Conservation (phyloP, 1,140 invertebrate genomes). For the Ectropis grisescens region DNA sequence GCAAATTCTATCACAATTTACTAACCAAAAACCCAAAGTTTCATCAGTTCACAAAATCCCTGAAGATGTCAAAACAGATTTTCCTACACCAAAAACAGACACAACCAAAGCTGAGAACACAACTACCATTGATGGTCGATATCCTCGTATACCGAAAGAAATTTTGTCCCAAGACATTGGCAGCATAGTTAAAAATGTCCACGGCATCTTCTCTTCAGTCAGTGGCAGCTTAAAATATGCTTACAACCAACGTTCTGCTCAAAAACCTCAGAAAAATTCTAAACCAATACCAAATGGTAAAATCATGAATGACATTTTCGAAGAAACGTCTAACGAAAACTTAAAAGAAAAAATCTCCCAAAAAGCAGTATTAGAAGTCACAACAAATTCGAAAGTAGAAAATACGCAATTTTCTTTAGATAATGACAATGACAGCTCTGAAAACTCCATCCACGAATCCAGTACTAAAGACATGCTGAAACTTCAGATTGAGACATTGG, state of each 20-base stretch:
- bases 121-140: conserved; percentile 22
- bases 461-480: conserved; percentile 39
- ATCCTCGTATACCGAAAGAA: conserved; percentile 45
- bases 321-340: conserved; percentile 17
- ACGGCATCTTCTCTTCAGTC: conserved; percentile 54
- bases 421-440: too few relatives aligned
- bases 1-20: conserved; percentile 42
- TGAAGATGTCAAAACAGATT: too few relatives aligned
- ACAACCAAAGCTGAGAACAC: too few relatives aligned
- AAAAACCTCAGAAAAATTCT: conserved; percentile 28
- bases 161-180: conserved; percentile 49
- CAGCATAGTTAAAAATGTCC: conserved; percentile 57
- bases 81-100: too few relatives aligned
- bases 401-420: too few relatives aligned
- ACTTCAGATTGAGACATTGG: conserved; percentile 46
- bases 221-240: conserved; percentile 55
- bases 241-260: conserved; percentile 32
- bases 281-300: conserved; percentile 41
- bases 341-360: not conserved
- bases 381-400: too few relatives aligned
- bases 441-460: too few relatives aligned
- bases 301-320: conserved; percentile 56
- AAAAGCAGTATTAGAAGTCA: conserved; percentile 8
- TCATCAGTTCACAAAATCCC: conserved; percentile 39
- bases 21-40: conserved; percentile 40